Evolutionary conservation across 2,888 invertebrate species (phyloP).

Genomic region (Hirtodrosophila duncani): DNA sequence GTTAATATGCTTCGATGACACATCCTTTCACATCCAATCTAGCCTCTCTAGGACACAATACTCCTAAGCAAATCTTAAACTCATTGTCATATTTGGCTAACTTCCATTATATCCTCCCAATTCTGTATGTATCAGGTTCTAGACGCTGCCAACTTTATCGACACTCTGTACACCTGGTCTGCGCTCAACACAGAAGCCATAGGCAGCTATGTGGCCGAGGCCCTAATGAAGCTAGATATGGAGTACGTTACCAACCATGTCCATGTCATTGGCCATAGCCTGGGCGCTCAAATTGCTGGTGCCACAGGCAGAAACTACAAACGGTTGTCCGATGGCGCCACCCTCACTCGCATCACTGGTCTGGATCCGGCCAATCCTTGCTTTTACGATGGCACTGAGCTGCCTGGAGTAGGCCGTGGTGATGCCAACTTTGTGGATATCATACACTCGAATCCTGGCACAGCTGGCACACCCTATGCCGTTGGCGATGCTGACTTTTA

Average conservation of each 20-base stretch:
- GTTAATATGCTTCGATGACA: too few relatives aligned
- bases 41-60: too few relatives aligned
- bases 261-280: conserved; percentile 73
- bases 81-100: too few relatives aligned
- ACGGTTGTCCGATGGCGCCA: conserved; percentile 37
- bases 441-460: conserved; percentile 70
- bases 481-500: conserved; percentile 74
- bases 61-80: rapidly evolving
- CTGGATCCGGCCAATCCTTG: conserved; percentile 76
- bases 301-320: conserved; percentile 61
- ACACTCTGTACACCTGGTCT: conserved; percentile 73
- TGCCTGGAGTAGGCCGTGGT: conserved; percentile 62
- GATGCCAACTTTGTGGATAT: conserved; percentile 74
- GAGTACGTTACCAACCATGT: conserved; percentile 51
- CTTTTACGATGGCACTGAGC: conserved; percentile 63
- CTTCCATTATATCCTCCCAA: too few relatives aligned
- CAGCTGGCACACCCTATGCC: conserved; percentile 54
- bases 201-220: conserved; percentile 56
- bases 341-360: conserved; percentile 70
- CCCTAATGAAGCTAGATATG: conserved; percentile 50
- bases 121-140: conserved; percentile 43
- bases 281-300: conserved; percentile 75
- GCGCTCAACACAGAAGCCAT: conserved; percentile 70
- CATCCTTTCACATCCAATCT: too few relatives aligned
- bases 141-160: conserved; percentile 64